phyloP scores from a whole-genome alignment of 2,888 invertebrate species.

The Drosophila imparisetae region DNA sequence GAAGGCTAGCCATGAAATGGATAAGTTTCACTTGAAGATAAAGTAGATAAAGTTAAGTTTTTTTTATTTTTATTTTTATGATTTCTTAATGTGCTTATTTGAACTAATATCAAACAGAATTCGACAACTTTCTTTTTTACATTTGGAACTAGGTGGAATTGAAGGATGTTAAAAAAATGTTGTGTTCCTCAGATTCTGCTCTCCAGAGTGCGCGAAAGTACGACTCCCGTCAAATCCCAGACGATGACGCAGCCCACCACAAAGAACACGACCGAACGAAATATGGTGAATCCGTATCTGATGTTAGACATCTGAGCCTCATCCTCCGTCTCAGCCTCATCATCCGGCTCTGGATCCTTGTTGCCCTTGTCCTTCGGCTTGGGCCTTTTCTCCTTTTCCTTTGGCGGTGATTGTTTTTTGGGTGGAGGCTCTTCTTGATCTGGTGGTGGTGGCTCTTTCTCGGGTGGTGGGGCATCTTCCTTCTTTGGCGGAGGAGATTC shows the following conservation, averaged over 20 bases:
- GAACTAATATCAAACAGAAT: neutral
- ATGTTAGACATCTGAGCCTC: neutral
- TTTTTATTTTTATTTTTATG: too few species aligned
- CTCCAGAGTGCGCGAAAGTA: constrained; percentile 21
- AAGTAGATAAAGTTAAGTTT: neutral
- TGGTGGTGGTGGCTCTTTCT: neutral
- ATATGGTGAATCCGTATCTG: constrained; percentile 13
- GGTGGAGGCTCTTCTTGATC: neutral
- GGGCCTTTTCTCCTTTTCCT: neutral
- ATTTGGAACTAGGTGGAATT: neutral
- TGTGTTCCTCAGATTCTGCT: neutral
- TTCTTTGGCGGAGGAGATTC: neutral
- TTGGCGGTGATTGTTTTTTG: neutral
- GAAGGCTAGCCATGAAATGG: constrained; percentile 28
- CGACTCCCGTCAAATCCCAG: constrained; percentile 29
- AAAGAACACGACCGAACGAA: constrained; percentile 30
- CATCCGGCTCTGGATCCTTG: neutral
- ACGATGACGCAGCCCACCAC: constrained; percentile 25
- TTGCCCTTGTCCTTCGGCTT: neutral
- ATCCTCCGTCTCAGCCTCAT: neutral
- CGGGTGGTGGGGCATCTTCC: neutral
- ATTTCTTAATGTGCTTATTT: neutral
- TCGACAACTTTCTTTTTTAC: neutral
- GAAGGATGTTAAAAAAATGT: neutral
- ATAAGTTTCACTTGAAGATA: neutral